A percentile compares a stretch with the other conserved stretches of the same genome.
Conservation (phyloP, 2,888 invertebrate species). For the Cistogaster globosa region DNA sequence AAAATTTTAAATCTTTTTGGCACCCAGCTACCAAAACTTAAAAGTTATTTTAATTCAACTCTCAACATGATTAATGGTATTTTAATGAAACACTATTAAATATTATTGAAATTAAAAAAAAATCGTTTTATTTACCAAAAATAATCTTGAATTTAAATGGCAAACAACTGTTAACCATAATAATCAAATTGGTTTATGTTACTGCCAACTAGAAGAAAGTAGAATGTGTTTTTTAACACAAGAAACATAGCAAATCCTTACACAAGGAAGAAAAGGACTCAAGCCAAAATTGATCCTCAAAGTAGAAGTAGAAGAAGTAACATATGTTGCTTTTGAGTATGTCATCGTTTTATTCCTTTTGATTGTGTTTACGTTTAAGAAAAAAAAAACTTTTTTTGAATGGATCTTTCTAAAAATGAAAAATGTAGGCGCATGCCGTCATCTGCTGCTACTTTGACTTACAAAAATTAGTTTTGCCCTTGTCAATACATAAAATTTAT, state of each 20-base stretch:
- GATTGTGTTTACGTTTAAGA: constrained; percentile 54
- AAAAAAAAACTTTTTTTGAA: not conserved
- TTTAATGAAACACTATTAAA: constrained; percentile 48
- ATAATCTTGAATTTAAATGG: constrained; percentile 14
- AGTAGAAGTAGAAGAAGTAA: constrained; percentile 72
- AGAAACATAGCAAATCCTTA: constrained; percentile 20
- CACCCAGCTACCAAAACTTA: constrained; percentile 34
- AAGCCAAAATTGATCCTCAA: constrained; percentile 71
- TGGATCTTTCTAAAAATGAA: constrained; percentile 62
- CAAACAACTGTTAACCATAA: constrained; percentile 39
- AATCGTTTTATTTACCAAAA: not conserved
- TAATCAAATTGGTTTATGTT: constrained; percentile 10
- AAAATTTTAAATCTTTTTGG: constrained; percentile 38
- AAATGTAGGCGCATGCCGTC: constrained; percentile 80
- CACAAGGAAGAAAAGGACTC: constrained; percentile 68
- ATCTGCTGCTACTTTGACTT: constrained; percentile 82
- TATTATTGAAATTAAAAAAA: constrained; percentile 21
- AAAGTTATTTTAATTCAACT: not conserved
- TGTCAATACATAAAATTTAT: constrained; percentile 43
- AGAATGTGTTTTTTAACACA: constrained; percentile 2
- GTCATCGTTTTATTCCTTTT: constrained; percentile 63
- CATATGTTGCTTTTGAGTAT: constrained; percentile 77
- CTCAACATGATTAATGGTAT: constrained; percentile 57
- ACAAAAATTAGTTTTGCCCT: constrained; percentile 75
- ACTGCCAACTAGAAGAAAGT: constrained; percentile 45